A percentile compares a stretch with the other conserved stretches of the same genome.
Evolutionary conservation across 2,113 vertebrate genomes (phyloP).

Genomic region (Periophthalmodon schlosseri): DNA sequence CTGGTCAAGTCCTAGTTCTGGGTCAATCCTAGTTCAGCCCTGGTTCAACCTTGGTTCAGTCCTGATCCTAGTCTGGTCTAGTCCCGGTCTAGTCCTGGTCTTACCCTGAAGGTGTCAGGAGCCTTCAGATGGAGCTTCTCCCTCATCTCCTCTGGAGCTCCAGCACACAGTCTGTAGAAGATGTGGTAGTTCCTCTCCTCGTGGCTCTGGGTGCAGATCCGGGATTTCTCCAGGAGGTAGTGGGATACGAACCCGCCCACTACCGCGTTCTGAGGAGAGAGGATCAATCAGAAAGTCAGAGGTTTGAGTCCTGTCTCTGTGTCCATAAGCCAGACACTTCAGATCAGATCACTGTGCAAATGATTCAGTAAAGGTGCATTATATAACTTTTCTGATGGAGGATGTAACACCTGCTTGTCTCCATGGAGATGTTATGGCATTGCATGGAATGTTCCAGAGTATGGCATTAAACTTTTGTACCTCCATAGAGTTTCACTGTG

Average conservation of each 20-base stretch:
- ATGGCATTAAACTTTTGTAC: too few relatives aligned
- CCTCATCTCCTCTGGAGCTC: conserved; percentile 93
- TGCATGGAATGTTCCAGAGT: too few relatives aligned
- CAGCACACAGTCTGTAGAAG: conserved; percentile 96
- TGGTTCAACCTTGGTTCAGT: background rate
- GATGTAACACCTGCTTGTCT: too few relatives aligned
- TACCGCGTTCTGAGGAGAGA: conserved; percentile 83
- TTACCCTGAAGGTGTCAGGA: conserved; percentile 93
- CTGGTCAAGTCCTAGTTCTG: background rate
- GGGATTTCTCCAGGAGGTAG: conserved; percentile 97
- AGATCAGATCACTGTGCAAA: too few relatives aligned
- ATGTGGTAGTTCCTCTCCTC: conserved; percentile 99
- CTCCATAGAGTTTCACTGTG: too few relatives aligned
- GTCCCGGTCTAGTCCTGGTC: conserved; percentile 50
- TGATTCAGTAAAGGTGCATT: too few relatives aligned
- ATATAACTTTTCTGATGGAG: too few relatives aligned
- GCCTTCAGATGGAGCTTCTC: conserved; percentile 90
- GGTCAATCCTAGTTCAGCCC: too few relatives aligned
- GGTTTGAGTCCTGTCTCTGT: too few relatives aligned
- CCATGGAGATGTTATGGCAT: too few relatives aligned
- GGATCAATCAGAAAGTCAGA: background rate
- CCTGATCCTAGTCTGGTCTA: background rate
- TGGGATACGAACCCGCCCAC: conserved; percentile 98
- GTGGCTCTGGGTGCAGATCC: conserved; percentile 96
- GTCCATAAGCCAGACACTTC: too few relatives aligned